Evolutionary conservation across 2,888 invertebrate genomes (phyloP), one percentile per base, ranked within the genome.

Genomic region (Synanthedon tipuliformis): DNA sequence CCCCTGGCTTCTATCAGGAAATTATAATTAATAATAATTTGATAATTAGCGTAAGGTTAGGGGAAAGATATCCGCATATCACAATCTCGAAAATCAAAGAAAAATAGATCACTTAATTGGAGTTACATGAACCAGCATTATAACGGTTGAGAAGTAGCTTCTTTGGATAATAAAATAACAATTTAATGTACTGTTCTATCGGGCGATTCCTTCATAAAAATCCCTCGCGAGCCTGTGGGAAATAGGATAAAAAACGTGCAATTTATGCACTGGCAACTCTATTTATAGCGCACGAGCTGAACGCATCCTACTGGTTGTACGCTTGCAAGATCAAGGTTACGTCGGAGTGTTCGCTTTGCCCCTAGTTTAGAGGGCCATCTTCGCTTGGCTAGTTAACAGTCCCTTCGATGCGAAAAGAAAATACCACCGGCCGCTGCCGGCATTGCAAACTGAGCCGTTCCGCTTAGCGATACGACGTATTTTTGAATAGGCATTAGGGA

Each of bases 241-340:
- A 72, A 72, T 71, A 66, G 61, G 69, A 70, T 69, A 77, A 81
- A 83, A 81, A 81, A 74, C 71, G 60, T 64, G 73, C 75, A 78
- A 78, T 80, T 78, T 74, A 79, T 77, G 75, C 78, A 71, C 68
- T 66, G 74, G 62, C 71, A 65, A 59, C 62, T 75, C 82, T 86
- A 85, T 85, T 81, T 84, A 70, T 85, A 86, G 81, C 75, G 65
- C 65, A 64, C 65, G 71, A 70, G 68, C 70, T 73, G 77, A 78
- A 73, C 75, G 78, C 80, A 78, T 83, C 81, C 83, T 77, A 81
- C 80, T 81, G 82, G 83, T 71, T 77, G 64, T 56, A 63, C 73
- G 71, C 68, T 73, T 70, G 76, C 81, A 82, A 76, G 83, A 85
- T 84, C 86, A 86, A 86, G 86, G 86, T 81, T 84, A 78, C 75